Conservation (phyloP, 1,140 invertebrate species). For the Phymastichus coffea region DNA sequence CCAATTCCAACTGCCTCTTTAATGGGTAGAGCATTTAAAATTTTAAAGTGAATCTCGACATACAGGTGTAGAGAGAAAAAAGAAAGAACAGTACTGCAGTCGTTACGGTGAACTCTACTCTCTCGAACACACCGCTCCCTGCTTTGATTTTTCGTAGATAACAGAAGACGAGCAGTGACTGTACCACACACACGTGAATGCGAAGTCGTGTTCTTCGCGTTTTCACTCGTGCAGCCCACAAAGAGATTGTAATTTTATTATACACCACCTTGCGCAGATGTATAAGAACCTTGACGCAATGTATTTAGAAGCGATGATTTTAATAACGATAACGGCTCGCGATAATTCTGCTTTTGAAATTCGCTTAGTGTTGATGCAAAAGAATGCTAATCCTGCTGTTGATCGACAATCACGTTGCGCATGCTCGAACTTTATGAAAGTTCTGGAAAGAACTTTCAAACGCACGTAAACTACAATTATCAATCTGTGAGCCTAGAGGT, state of each 20-base stretch:
- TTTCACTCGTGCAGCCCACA: not conserved
- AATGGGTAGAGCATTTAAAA: slow-evolving; percentile 1
- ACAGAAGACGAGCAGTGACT: not conserved
- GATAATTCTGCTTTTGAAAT: not conserved
- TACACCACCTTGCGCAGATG: not conserved
- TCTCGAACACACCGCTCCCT: not conserved
- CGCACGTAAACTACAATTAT: too few species aligned
- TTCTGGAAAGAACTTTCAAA: too few species aligned
- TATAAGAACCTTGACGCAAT: slow-evolving; percentile 16
- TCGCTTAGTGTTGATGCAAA: too few species aligned
- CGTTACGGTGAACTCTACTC: not conserved
- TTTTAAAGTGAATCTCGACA: slow-evolving; percentile 2
- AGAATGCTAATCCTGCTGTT: too few species aligned
- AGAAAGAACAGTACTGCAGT: too few species aligned
- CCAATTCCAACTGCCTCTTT: not conserved
- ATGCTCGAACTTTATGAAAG: too few species aligned
- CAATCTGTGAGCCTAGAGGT: too few species aligned
- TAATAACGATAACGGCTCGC: slow-evolving; percentile 15
- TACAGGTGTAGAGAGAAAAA: not conserved
- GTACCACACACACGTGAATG: not conserved
- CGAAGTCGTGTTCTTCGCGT: slow-evolving; percentile 11
- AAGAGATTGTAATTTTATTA: slow-evolving; percentile 14
- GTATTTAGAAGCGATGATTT: slow-evolving; percentile 2
- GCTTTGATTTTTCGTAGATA: slow-evolving; percentile 15
- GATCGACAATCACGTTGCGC: too few species aligned